Base-by-base conservation (phyloP, 2,113 vertebrate species). In the Argyrosomus japonicus region DNA sequence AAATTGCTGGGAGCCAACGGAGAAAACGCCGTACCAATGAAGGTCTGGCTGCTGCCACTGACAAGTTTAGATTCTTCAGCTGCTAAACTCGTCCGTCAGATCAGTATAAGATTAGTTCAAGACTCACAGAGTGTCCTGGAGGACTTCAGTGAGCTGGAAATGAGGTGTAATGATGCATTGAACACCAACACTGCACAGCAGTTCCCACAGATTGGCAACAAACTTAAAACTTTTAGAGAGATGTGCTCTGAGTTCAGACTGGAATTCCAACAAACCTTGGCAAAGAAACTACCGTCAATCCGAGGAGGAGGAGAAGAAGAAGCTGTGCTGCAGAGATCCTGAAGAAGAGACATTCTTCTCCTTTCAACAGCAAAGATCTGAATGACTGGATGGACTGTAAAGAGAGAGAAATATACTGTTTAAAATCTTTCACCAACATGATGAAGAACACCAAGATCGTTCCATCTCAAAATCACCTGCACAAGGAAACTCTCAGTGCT, bases 31-130 rank as follows among this genome's bases (percentile, higher is more conserved):
- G 85, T 95, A 10, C 93, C 95, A 51, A 0, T 93, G n/a, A 88
- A 23, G 40, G 93, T 95, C 57, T 94, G 92, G 92, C 79, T 95
- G 21, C 68, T 94, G 50, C 93, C 94, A 0, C 82, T 95, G 47
- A 48, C 64, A 8, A 51, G 5, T 40, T 75, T 95, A 64, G 82
- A 93, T 87, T 67, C 75, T 13, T 23, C 6, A 50, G 93, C 94
- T 17, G 86, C 92, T 0, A 74, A 72, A 57, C 9, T 95, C 0
- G 82, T 92, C 2, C 64, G 72, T 18, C 73, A 94, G 53, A 94
- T 93, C 7, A 90, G 82, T 21, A 6, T 65, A 2, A 0, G 17
- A 1, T 0, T 94, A 18, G 57, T 93, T 0, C 75, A 80, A 0
- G 68, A 68, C 23, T 56, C 36, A 2, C 85, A 89, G 58, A 65